Base-by-base conservation (phyloP, 1,140 invertebrate genomes). In the Macrobrachium nipponense region DNA sequence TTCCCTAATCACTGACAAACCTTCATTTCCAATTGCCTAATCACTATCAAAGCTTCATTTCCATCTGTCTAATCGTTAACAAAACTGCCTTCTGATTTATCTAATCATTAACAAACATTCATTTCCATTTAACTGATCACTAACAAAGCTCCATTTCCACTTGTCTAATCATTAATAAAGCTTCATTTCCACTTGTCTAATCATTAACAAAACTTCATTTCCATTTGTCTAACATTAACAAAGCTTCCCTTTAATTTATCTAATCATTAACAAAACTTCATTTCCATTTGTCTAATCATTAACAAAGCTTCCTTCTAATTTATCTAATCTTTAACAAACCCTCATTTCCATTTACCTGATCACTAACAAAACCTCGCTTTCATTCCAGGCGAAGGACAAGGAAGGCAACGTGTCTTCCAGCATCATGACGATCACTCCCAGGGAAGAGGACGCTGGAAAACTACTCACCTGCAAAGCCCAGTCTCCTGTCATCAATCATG, bases 371-470 rank as follows among this genome's bases (percentile, higher is more conserved):
- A 1, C 27, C 59, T 51, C 60, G 60, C n/a, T 58, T 72, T 44
- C 76, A 10, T 10, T 59, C 60, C 36, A 72, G 78, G 87, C 51
- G 51, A 68, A n/a, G 62, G 61, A 80, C 72, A 75, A 77, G 18
- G 82, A 90, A 36, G 89, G 90, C 11, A 91, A 91, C 82, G 85
- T 89, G 20, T 91, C 91, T 20, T 87, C 88, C 51, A 91, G 90
- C 79, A 89, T 89, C 43, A 88, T 92, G 27, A 90, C 86, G 14
- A 90, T 91, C 58, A 90, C 89, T 1, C 90, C 91, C n/a, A 89
- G 81, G 5, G 80, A 88, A 20, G 89, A 91, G 18, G 90, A 92
- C 80, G 89, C 89, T 66, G 90, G 90, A 3, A 90, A 90, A 78
- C 79, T 87, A 43, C 83, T 92, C 5, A 89, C 88, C 17, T 92